Evolutionary conservation across 1,140 invertebrate genomes (phyloP).

Genomic region (Drosophila albomicans): DNA sequence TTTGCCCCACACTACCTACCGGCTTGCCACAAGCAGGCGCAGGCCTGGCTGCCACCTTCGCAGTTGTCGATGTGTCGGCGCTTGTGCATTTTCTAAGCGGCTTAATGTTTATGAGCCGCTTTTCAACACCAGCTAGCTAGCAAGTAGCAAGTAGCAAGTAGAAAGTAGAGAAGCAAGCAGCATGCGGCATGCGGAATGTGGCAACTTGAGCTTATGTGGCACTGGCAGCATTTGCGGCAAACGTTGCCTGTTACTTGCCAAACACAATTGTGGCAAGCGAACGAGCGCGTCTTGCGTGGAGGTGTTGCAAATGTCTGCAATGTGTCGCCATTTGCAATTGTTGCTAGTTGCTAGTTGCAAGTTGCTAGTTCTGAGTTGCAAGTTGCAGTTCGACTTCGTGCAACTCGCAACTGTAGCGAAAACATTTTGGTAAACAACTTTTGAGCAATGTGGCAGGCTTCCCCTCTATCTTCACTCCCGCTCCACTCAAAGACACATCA

Average conservation of each 20-base stretch:
- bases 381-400: conserved; percentile 41
- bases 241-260: neutral
- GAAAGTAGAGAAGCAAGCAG: neutral
- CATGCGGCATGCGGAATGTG: conserved; percentile 30
- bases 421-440: conserved; percentile 59
- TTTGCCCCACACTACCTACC: conserved; percentile 2
- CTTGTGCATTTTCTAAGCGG: conserved; percentile 74
- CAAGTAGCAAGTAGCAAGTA: conserved; percentile 28
- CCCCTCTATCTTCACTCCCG: conserved; percentile 33
- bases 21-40: neutral
- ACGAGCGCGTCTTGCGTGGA: conserved; percentile 2
- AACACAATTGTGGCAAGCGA: conserved; percentile 57
- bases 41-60: neutral
- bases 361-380: conserved; percentile 12
- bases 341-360: conserved; percentile 14
- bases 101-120: conserved; percentile 80
- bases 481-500: conserved; percentile 19
- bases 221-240: conserved; percentile 6
- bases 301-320: conserved; percentile 72
- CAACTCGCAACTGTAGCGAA: conserved; percentile 43
- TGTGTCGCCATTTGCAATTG: conserved; percentile 73
- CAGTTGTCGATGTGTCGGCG: conserved; percentile 51
- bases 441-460: conserved; percentile 62
- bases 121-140: conserved; percentile 47
- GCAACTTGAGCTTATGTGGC: conserved; percentile 24